Evolutionary conservation across 2,797 vertebrate species (phyloP).

Genomic region (Buceros bicornis): DNA sequence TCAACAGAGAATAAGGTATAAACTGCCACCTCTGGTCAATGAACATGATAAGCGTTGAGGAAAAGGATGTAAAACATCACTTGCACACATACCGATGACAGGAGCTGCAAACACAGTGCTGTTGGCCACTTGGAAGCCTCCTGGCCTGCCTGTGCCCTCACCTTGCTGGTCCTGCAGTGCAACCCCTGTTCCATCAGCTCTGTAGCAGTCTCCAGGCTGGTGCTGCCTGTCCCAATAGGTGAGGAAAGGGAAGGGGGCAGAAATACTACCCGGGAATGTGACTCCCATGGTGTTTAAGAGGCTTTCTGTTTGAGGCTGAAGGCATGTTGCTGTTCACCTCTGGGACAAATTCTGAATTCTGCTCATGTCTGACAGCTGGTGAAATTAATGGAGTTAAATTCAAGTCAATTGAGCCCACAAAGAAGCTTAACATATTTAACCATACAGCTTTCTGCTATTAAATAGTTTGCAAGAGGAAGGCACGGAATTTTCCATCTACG

Average conservation of each 20-base stretch:
- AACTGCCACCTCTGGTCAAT: not conserved
- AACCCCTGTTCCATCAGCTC: not conserved
- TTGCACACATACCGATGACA: not conserved
- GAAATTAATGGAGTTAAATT: not conserved
- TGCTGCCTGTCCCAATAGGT: not conserved
- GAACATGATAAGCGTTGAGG: not conserved
- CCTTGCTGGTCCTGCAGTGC: not conserved
- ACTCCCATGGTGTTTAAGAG: not conserved
- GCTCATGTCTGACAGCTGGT: not conserved
- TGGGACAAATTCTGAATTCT: not conserved
- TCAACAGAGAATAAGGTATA: not conserved
- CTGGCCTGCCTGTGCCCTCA: not conserved
- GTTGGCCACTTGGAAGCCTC: not conserved
- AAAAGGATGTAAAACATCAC: not conserved
- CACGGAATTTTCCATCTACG: not conserved
- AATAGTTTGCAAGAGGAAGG: not conserved
- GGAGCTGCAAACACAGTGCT: not conserved
- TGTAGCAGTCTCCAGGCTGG: not conserved
- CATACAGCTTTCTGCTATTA: not conserved
- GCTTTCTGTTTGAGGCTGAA: not conserved
- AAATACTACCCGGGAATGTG: not conserved
- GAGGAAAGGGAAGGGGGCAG: not conserved
- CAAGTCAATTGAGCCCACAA: not conserved
- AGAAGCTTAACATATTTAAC: slow-evolving; percentile 45
- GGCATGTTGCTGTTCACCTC: not conserved